Base-by-base conservation (phyloP, 2,797 vertebrate genomes). In the Platyrinchus mystaceus region DNA sequence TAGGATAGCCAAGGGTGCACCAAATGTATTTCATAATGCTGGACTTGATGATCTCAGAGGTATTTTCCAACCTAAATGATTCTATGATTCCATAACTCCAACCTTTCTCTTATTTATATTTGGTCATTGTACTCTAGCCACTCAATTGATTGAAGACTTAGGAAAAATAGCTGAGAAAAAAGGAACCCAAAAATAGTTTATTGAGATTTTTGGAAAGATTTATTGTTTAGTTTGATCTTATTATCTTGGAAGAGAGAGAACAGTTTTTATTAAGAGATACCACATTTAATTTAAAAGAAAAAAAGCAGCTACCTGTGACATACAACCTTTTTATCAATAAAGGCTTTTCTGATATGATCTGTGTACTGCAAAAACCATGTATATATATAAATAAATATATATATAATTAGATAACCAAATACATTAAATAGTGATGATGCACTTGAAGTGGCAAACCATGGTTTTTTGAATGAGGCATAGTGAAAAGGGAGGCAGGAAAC, bases 401-500 rank as follows among this genome's bases (percentile, higher is more conserved):
- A 13, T 44, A 70, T 47, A n/a, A 58, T 58, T 69, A 77, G 39
- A 53, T 36, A 80, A 50, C 58, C 32, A 80, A 87, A 91, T 68
- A 60, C 32, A 58, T 19, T 62, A 58, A 85, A 67, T 11, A 1
- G 3, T 14, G 17, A 84, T 49, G 18, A 74, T 89, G 34, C 23
- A 64, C 43, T 92, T 14, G 3, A 59, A 94, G 70, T 69, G 55
- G 43, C 60, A 92, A 75, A 63, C 8, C 28, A 23, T 90, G 39
- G 20, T 77, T 90, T 92, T 94, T 64, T 8, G 18, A 95, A 79
- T 73, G 68, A 95, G 34, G 36, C 81, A 80, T 39, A 46, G 23
- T 92, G 60, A 83, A 86, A 87, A 90, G 71, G 74, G 60, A 93
- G 84, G 36, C 90, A 95, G 95, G 95, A 96, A 96, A 89, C 62